Conservation (phyloP, 1,140 invertebrate genomes). For the Ladona fulva region DNA sequence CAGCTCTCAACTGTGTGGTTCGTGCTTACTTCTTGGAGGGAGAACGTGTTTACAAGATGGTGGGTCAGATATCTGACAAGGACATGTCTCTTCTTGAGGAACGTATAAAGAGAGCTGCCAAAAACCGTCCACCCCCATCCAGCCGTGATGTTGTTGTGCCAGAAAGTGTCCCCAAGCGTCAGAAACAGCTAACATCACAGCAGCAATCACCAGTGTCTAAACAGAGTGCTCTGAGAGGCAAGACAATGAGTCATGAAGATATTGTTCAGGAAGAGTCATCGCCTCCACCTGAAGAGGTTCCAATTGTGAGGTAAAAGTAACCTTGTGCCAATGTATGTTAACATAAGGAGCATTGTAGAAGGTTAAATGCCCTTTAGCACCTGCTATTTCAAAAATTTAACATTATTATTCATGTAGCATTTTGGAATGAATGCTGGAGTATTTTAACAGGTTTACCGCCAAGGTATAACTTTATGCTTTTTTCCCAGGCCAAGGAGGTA, state of each 20-base stretch:
- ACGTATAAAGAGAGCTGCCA: constrained; percentile 79
- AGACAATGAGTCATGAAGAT: constrained; percentile 19
- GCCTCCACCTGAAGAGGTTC: constrained; percentile 10
- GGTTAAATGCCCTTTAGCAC: no score
- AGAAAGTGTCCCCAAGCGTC: constrained; percentile 37
- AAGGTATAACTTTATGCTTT: no score
- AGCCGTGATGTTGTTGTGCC: constrained; percentile 28
- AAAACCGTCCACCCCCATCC: constrained; percentile 39
- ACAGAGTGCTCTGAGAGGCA: constrained; percentile 16
- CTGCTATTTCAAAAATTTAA: no score
- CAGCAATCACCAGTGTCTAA: constrained; percentile 30
- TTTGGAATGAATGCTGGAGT: no score
- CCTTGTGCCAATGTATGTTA: not conserved
- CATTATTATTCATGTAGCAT: no score
- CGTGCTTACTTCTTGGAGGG: constrained; percentile 84
- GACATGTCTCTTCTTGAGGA: constrained; percentile 89
- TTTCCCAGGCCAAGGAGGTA: no score
- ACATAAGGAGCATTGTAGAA: no score
- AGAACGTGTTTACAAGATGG: constrained; percentile 81
- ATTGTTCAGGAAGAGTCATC: constrained; percentile 19
- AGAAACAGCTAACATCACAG: constrained; percentile 30
- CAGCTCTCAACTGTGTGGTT: constrained; percentile 88
- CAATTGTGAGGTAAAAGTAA: not conserved
- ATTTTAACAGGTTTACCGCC: no score
- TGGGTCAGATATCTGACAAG: constrained; percentile 91